Evolutionary conservation across 2,888 invertebrate species (phyloP).

Genomic region (Epinotia brunnichana): DNA sequence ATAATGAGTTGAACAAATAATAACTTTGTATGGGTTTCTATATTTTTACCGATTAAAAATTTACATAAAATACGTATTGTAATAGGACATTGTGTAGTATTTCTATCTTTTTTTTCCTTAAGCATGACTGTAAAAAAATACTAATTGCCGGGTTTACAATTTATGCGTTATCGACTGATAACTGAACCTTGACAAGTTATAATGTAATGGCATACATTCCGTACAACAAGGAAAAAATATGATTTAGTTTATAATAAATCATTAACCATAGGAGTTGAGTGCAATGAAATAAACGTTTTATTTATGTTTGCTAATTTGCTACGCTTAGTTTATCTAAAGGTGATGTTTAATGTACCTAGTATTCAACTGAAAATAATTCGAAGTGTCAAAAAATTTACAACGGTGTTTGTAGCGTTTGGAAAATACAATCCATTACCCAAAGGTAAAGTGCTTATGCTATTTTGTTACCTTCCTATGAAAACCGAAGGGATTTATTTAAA

Average conservation of each 20-base stretch:
- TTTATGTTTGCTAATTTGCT: neutral
- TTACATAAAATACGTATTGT: too few species aligned
- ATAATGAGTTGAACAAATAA: too few species aligned
- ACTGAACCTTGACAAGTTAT: too few species aligned
- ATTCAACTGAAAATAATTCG: slow-evolving; percentile 10
- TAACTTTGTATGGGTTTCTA: too few species aligned
- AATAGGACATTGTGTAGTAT: neutral
- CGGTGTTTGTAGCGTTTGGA: slow-evolving; percentile 2
- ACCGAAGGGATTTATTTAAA: neutral
- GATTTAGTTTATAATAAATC: slow-evolving; percentile 9
- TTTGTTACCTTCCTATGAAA: too few species aligned
- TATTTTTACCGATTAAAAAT: too few species aligned
- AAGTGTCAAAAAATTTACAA: slow-evolving; percentile 18
- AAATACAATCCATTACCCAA: slow-evolving; percentile 15
- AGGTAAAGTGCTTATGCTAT: neutral
- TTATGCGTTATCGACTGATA: slow-evolving; percentile 12
- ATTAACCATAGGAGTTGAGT: neutral
- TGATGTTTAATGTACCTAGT: too few species aligned
- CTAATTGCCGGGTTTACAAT: neutral
- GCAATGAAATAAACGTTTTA: neutral
- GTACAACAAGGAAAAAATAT: neutral
- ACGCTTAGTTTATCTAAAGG: neutral
- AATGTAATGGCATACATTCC: too few species aligned
- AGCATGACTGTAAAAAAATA: neutral
- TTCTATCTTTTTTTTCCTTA: neutral